phyloP scores from a whole-genome alignment of 2,113 vertebrate species.

The Oxyruncus cristatus region DNA sequence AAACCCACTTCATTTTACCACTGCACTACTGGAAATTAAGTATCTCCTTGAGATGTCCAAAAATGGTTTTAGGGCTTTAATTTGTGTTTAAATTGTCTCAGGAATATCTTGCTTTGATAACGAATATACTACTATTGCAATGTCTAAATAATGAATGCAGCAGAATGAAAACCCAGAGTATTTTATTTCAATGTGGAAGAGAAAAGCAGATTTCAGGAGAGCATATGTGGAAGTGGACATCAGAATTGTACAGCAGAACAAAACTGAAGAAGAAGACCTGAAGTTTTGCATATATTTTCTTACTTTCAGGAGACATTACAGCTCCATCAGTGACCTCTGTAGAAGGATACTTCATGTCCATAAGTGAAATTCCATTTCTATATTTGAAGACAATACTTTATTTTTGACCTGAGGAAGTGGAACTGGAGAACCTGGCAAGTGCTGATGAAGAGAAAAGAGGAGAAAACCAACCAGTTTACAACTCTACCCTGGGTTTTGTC shows the following conservation, averaged over 20 bases:
- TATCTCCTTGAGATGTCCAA: background rate
- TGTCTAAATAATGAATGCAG: background rate
- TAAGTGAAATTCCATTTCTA: background rate
- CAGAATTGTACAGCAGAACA: background rate
- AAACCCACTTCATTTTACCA: background rate
- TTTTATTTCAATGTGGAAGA: background rate
- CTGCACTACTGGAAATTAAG: background rate
- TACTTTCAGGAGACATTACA: background rate
- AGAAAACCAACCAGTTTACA: background rate
- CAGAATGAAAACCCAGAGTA: background rate
- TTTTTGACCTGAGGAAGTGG: background rate
- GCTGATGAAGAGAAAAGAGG: background rate
- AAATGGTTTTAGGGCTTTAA: background rate
- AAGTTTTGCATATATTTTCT: background rate
- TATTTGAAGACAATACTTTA: background rate
- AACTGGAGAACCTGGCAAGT: fast-evolving
- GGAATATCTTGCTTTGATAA: background rate
- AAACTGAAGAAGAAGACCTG: background rate
- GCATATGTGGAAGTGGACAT: background rate
- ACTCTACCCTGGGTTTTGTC: background rate
- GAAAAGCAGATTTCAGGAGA: background rate
- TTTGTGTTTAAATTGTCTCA: background rate
- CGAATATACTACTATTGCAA: background rate
- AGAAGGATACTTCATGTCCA: background rate
- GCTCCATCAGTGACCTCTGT: background rate